Base-by-base conservation (phyloP, 2,113 vertebrate genomes). In the Centropristis striata region DNA sequence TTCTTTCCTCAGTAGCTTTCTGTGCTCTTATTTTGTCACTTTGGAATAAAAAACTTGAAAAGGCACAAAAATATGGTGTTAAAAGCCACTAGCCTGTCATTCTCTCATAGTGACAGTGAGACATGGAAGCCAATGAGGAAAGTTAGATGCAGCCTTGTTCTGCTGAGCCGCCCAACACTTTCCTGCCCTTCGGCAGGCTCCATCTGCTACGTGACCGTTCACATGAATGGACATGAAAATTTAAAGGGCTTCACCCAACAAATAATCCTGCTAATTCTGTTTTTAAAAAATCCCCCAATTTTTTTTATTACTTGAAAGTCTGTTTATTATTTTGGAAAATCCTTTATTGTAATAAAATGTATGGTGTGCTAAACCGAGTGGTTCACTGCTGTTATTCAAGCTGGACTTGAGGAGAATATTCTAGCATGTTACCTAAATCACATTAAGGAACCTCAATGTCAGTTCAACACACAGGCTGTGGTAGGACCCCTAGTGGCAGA, bases 241-340 rank as follows among this genome's bases (percentile, higher is more conserved):
- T 49, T 49, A 66, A 86, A 88, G 80, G 86, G 86, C 79, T 86
- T 75, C 55, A 79, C 70, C 63, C 57, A 23, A 55, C 18, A 12
- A 58, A 39, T 61, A 64, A 44, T 60, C 39, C 51, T n/a, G 5
- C 23, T 63, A 39, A 7, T 72, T 67, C 39, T 71, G 32, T 25
- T 65, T 13, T 60, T 1, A 46, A 32, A 32, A 53, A 46, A 47
- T 15, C 61, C 47, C 51, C 23, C 23, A 53, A 44, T 51, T 69
- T 41, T 14, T 80, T 71, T 78, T 71, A 46, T 80, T 49, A 90
- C 86, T 90, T 87, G 83, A 89, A 87, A 59, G 51, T 71, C 11
- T 65, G 63, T 64, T 49, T 55, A 39, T 84, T 16, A 51, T 84
- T 72, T 85, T 78, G 13, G 12, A 77, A 46, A 27, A 28, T 70